Conservation (phyloP, 2,797 vertebrate species). For the Sternotherus odoratus region DNA sequence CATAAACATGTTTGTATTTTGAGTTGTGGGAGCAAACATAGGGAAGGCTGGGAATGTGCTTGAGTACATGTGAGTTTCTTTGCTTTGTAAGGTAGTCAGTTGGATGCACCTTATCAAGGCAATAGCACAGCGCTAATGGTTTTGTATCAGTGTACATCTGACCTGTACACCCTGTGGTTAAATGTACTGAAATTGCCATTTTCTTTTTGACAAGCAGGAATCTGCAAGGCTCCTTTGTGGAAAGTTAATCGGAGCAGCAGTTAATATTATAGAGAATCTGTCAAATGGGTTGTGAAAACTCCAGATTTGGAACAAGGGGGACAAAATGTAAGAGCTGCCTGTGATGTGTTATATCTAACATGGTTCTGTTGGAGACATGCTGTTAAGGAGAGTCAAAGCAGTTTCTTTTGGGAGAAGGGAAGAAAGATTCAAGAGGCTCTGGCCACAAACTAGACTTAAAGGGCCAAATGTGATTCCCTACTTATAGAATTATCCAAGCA, state of each 20-base stretch:
- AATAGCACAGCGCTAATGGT: background rate
- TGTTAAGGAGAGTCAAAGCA: constrained; percentile 5
- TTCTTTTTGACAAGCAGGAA: background rate
- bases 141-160: background rate
- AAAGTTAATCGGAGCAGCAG: background rate
- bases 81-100: background rate
- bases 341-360: background rate
- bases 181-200: background rate
- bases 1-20: background rate
- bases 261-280: background rate
- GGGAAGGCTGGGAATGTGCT: background rate
- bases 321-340: background rate
- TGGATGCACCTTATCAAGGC: background rate
- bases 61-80: background rate
- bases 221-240: background rate
- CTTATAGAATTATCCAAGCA: background rate
- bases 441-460: background rate
- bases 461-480: background rate
- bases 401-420: constrained; percentile 1
- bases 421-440: background rate
- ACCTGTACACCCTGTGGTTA: background rate
- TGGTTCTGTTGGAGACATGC: background rate
- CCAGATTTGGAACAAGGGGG: background rate
- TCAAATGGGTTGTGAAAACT: background rate
- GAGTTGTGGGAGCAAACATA: background rate